phyloP scores from a whole-genome alignment of 1,140 invertebrate species.

The Drosophila simulans region DNA sequence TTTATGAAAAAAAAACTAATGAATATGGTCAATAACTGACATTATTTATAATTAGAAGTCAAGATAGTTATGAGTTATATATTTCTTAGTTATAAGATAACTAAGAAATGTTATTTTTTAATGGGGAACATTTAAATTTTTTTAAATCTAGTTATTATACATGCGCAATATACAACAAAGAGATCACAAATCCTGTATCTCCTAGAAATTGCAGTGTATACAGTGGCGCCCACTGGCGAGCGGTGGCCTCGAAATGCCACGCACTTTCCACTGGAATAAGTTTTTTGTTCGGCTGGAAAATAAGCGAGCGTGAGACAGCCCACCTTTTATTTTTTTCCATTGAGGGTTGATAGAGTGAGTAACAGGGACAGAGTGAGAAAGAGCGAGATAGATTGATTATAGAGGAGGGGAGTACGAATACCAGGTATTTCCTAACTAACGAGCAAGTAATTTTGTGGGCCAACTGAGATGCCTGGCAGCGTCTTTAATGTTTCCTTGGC shows the following conservation, averaged over 20 bases:
- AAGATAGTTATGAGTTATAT: no score
- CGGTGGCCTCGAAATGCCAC: slow-evolving; percentile 38
- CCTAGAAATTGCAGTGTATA: slow-evolving; percentile 10
- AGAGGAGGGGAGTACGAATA: slow-evolving; percentile 23
- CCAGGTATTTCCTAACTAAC: slow-evolving; percentile 62
- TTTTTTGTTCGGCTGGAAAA: slow-evolving; percentile 65
- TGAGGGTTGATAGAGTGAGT: slow-evolving; percentile 21
- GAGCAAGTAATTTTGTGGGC: slow-evolving; percentile 78
- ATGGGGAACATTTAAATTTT: no score
- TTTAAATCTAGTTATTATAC: no score
- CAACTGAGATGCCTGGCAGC: slow-evolving; percentile 55
- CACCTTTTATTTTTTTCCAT: slow-evolving; percentile 19
- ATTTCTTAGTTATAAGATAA: no score
- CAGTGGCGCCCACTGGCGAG: slow-evolving; percentile 60
- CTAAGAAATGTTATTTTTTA: no score
- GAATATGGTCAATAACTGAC: neutral
- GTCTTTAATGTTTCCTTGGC: slow-evolving; percentile 64
- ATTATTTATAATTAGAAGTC: no score
- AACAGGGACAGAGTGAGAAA: neutral
- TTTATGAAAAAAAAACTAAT: neutral
- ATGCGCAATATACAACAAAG: no score
- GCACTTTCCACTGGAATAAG: slow-evolving; percentile 78
- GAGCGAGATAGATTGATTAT: neutral
- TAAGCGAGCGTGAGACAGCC: slow-evolving; percentile 44
- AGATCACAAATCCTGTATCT: neutral